Conservation (phyloP, 2,113 vertebrate genomes). For the Baryphthengus martii region DNA sequence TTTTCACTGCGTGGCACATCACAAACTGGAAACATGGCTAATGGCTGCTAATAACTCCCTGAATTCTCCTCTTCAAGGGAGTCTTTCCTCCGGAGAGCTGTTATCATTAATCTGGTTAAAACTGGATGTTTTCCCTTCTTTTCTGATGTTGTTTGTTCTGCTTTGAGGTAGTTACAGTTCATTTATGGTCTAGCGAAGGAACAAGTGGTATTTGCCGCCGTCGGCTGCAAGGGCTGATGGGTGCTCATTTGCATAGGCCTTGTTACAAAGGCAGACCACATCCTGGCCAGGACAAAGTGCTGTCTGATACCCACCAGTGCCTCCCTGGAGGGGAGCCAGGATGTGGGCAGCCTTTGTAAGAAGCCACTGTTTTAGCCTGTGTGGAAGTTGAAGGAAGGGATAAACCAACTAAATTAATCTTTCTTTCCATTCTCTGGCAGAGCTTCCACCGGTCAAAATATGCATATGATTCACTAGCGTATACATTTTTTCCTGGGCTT, state of each 20-base stretch:
- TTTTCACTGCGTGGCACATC: background rate
- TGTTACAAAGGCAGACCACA: conserved; percentile 61
- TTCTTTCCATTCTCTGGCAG: conserved; percentile 64
- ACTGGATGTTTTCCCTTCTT: conserved; percentile 42
- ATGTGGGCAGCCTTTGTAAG: conserved; percentile 60
- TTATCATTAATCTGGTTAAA: conserved; percentile 51
- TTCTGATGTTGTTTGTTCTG: conserved; percentile 11
- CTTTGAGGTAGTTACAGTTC: conserved; percentile 37
- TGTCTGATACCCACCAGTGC: conserved; percentile 64
- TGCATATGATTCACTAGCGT: conserved; percentile 58
- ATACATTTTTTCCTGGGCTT: conserved; percentile 41
- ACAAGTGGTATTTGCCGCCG: conserved; percentile 6
- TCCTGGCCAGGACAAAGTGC: conserved; percentile 70
- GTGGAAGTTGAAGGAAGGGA: conserved; percentile 61
- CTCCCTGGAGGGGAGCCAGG: conserved; percentile 64
- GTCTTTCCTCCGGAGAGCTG: background rate
- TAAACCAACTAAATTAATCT: conserved; percentile 63
- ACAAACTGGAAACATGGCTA: background rate
- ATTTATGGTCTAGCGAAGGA: conserved; percentile 1
- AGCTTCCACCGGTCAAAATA: conserved; percentile 52
- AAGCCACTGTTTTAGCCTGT: conserved; percentile 57
- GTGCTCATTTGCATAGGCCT: conserved; percentile 45
- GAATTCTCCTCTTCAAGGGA: background rate
- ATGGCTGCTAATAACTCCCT: conserved; percentile 9
- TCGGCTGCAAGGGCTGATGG: conserved; percentile 1